phyloP scores from a whole-genome alignment of 2,888 invertebrate genomes.

The Spialia ferax region DNA sequence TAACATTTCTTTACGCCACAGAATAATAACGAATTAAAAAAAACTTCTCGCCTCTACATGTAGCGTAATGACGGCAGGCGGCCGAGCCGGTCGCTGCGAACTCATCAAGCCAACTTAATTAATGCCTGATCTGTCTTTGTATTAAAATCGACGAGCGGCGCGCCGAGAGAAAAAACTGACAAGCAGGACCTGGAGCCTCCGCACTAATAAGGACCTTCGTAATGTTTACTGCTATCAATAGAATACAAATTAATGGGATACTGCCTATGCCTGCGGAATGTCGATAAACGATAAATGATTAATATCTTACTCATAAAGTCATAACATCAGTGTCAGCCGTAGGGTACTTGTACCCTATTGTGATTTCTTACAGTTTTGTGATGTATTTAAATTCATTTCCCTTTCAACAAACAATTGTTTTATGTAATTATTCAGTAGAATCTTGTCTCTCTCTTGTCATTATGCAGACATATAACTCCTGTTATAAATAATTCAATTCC shows the following conservation, averaged over 20 bases:
- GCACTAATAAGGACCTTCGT: slow-evolving; percentile 38
- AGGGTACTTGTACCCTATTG: background rate
- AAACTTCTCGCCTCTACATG: slow-evolving; percentile 77
- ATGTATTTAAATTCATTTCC: slow-evolving; percentile 3
- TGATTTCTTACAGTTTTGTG: slow-evolving; percentile 3
- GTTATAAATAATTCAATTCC: background rate
- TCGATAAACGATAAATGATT: slow-evolving; percentile 37
- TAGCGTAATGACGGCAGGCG: slow-evolving; percentile 78
- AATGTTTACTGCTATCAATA: slow-evolving; percentile 39
- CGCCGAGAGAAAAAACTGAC: slow-evolving; percentile 44
- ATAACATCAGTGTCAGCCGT: slow-evolving; percentile 22
- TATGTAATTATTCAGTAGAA: background rate
- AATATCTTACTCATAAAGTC: slow-evolving; percentile 37
- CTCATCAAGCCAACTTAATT: slow-evolving; percentile 85
- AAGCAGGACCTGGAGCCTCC: slow-evolving; percentile 36
- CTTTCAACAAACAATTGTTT: background rate
- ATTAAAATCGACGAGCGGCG: slow-evolving; percentile 67
- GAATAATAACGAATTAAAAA: slow-evolving; percentile 86
- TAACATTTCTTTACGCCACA: slow-evolving; percentile 88
- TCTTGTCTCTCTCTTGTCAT: background rate
- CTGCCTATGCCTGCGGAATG: slow-evolving; percentile 31
- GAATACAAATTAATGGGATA: slow-evolving; percentile 38
- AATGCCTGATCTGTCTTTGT: slow-evolving; percentile 85
- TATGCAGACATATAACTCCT: background rate
- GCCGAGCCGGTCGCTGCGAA: slow-evolving; percentile 68